phyloP scores from a whole-genome alignment of 1,140 invertebrate genomes.

The Zaprionus ornatus region DNA sequence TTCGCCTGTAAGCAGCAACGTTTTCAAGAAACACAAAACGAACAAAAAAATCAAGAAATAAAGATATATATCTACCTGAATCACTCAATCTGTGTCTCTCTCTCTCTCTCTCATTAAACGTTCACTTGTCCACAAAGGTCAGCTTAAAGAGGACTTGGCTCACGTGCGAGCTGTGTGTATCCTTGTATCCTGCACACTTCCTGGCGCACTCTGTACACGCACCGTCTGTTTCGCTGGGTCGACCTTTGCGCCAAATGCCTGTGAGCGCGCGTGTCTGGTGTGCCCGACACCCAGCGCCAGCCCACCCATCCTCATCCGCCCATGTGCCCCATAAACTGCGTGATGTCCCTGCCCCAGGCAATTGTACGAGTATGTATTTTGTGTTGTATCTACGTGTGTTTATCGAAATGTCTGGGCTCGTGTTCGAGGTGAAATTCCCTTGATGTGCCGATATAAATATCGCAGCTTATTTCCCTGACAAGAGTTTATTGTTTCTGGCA shows the following conservation, averaged over 20 bases:
- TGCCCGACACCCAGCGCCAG: background rate
- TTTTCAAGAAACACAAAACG: constrained; percentile 77
- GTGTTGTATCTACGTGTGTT: background rate
- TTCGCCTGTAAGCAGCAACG: constrained; percentile 72
- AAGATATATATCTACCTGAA: constrained; percentile 20
- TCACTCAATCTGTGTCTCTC: background rate
- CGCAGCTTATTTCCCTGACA: constrained; percentile 10
- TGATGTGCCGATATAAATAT: constrained; percentile 19
- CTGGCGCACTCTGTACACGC: constrained; percentile 1
- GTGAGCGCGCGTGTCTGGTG: constrained; percentile 13
- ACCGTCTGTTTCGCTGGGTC: constrained; percentile 14
- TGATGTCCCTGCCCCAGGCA: constrained; percentile 9
- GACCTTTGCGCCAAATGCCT: constrained; percentile 12
- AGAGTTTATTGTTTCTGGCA: constrained; percentile 16
- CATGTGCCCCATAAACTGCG: constrained; percentile 7
- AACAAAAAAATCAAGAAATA: constrained; percentile 62
- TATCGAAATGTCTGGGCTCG: background rate
- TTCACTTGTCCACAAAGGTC: constrained; percentile 1
- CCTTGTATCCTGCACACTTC: background rate
- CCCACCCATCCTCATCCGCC: background rate
- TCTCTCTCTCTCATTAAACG: constrained; percentile 17
- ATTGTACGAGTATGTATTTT: constrained; percentile 2
- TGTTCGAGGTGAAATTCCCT: constrained; percentile 9
- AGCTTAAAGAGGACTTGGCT: constrained; percentile 16
- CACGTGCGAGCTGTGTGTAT: constrained; percentile 10